Evolutionary conservation across 2,888 invertebrate genomes (phyloP).

Genomic region (Azorinus chamasolen): DNA sequence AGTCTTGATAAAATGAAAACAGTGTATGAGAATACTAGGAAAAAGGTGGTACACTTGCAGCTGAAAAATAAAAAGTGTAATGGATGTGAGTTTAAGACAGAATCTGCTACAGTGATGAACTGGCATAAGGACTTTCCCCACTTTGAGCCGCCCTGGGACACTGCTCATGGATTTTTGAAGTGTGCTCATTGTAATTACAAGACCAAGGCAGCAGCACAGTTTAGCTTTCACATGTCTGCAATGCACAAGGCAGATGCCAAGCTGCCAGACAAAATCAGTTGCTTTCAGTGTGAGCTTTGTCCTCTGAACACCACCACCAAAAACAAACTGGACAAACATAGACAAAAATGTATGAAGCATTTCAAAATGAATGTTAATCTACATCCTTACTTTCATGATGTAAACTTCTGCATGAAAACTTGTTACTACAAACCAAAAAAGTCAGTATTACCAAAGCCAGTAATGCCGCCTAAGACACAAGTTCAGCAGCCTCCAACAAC

Average conservation of each 20-base stretch:
- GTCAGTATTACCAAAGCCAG: constrained; percentile 27
- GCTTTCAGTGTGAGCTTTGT: constrained; percentile 97
- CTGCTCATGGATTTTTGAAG: constrained; percentile 86
- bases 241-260: constrained; percentile 94
- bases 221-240: constrained; percentile 96
- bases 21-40: constrained; percentile 77
- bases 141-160: constrained; percentile 66
- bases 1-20: constrained; percentile 91
- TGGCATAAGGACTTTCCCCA: constrained; percentile 90
- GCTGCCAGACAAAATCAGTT: constrained; percentile 93
- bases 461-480: constrained; percentile 11
- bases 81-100: constrained; percentile 77
- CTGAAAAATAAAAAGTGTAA: constrained; percentile 70
- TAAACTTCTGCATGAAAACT: constrained; percentile 80
- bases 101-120: constrained; percentile 87
- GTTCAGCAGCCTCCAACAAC: constrained; percentile 3
- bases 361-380: constrained; percentile 95
- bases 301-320: constrained; percentile 97
- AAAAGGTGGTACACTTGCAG: constrained; percentile 76
- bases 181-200: constrained; percentile 95
- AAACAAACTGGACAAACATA: constrained; percentile 95
- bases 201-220: constrained; percentile 89
- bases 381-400: constrained; percentile 88
- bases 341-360: constrained; percentile 95
- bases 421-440: constrained; percentile 75